Evolutionary conservation across 1,140 invertebrate species (phyloP), one percentile per base, ranked within the genome.

Genomic region (Drosophila quadrilineata): DNA sequence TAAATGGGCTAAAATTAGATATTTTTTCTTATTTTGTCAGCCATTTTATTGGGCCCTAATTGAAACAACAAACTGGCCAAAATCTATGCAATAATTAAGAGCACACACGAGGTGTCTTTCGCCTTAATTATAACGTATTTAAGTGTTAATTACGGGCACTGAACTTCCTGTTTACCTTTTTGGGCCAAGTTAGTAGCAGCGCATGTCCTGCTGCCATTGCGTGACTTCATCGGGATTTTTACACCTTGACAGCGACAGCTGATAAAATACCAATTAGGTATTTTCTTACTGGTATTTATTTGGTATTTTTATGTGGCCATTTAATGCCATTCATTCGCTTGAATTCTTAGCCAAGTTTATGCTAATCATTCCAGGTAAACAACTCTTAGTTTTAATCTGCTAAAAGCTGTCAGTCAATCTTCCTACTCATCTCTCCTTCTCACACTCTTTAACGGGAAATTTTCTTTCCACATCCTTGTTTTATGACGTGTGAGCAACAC

Each of bases 11-110:
- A 63, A 80, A 80, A 80, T 79, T 71, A 75, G 59, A n/a, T n/a
- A n/a, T n/a, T 77, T 80, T 73, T 70, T 73, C 52, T 40, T 26
- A 21, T 10, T 31, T 59, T 21, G 48, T 82, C 57, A 76, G 76
- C 84, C 77, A 76, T 84, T 82, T 82, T 72, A 82, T 82, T 82
- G 77, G 52, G 72, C 67, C 49, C 70, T 82, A 82, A 82, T 82
- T 82, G 77, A 85, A 85, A 77, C 50, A 85, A 63, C 48, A 53
- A 79, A 74, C 59, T 50, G 59, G 41, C 67, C 63, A 60, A 56
- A 77, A 41, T 68, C 28, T 43, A 40, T 40, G 19, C 31, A 62
- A 48, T 63, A 68, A 62, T 68, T 63, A 69, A 69, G 53, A 65
- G 36, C 54, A 28, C 6, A 43, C 16, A 26, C 43, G 50, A 28